A percentile compares a stretch with the other conserved stretches of the same genome.
Conservation (phyloP, 2,797 vertebrate species). For the Poeciliopsis gracilis region DNA sequence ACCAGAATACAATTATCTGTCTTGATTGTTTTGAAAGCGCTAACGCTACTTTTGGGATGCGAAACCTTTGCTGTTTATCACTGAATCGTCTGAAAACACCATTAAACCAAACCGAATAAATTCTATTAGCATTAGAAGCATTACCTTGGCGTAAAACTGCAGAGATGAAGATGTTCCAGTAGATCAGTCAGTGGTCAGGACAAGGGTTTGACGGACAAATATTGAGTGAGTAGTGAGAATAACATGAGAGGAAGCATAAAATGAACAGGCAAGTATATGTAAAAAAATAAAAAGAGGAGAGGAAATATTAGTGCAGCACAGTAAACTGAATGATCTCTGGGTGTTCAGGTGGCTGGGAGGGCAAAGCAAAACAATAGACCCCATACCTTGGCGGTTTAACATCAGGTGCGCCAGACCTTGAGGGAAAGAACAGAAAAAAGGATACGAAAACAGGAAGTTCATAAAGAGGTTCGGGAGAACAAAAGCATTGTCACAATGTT, state of each 20-base stretch:
- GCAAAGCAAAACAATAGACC: constrained; percentile 86
- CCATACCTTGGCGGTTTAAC: constrained; percentile 98
- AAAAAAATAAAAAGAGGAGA: constrained; percentile 63
- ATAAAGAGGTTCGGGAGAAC: constrained; percentile 85
- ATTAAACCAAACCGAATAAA: constrained; percentile 74
- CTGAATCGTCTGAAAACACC: constrained; percentile 64
- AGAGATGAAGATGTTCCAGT: constrained; percentile 85
- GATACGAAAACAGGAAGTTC: constrained; percentile 90
- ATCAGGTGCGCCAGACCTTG: constrained; percentile 99
- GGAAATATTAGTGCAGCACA: constrained; percentile 81
- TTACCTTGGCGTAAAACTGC: constrained; percentile 86
- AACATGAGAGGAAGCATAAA: constrained; percentile 84
- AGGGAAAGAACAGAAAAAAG: constrained; percentile 92
- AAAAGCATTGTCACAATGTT: constrained; percentile 90
- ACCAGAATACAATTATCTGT: constrained; percentile 14
- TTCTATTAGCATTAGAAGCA: constrained; percentile 75
- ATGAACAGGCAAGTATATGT: constrained; percentile 75
- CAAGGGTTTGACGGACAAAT: constrained; percentile 85
- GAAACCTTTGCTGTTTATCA: constrained; percentile 26
- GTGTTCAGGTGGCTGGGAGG: constrained; percentile 75
- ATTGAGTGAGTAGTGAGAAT: constrained; percentile 84
- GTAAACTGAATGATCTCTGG: constrained; percentile 74
- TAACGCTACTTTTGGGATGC: constrained; percentile 27
- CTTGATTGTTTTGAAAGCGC: constrained; percentile 20
- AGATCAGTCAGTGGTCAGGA: constrained; percentile 87